Base-by-base conservation (phyloP, 2,113 vertebrate genomes). In the Gallinago jamesoni region DNA sequence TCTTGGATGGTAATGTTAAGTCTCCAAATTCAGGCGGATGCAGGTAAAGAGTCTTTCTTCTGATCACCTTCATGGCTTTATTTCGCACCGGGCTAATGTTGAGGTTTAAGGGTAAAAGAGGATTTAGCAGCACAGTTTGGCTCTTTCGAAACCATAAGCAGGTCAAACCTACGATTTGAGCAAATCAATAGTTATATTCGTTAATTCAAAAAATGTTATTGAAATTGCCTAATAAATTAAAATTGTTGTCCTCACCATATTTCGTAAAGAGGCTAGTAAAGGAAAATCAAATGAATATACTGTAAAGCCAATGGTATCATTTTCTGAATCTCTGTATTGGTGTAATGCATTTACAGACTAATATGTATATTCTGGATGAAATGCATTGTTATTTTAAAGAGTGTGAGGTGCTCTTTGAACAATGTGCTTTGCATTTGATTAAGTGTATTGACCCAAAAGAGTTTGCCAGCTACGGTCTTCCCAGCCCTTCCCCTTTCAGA, bases 21-120 rank as follows among this genome's bases (percentile, higher is more conserved):
- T 64, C 87, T 85, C 25, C 64, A 30, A 5, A 25, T 70, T 33
- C 84, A 62, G 13, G 21, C 12, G 66, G 39, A 48, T 67, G 55
- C 94, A 97, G 96, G 97, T 97, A 97, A 95, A 50, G 60, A 24
- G 23, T 56, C 14, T 77, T 23, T 16, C 2, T 94, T 87, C 48
- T 43, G 2, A 45, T 69, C 33, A 11, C 24, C 45, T 63, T 52
- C 52, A 14, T 24, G 24, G 33, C 33, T 77, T 0, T 56, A 8
- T 68, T 90, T 76, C 30, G 52, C 21, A 19, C 9, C 31, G 52
- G 21, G 28, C 1, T 57, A 45, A 48, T 0, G 1, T 0, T 39
- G 70, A 48, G 64, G 41, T 78, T 74, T 55, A 52, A 68, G 12
- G 9, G 5, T 48, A 45, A 63, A 84, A 69, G 45, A 47, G 37